Evolutionary conservation across 2,888 invertebrate species (phyloP).

Genomic region (Nephrocerus scutellatus): DNA sequence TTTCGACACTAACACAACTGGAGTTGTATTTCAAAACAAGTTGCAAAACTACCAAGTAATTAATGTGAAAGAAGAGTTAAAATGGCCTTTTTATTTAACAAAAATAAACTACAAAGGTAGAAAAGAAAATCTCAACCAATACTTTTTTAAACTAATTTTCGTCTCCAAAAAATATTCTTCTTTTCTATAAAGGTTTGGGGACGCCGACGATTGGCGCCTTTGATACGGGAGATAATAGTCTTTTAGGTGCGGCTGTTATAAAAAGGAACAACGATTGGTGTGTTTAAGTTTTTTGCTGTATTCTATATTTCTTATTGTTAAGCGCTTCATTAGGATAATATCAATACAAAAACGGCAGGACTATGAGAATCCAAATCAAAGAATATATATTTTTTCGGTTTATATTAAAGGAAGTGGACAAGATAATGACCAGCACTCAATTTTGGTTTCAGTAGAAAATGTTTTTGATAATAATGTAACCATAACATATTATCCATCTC

Average conservation of each 20-base stretch:
- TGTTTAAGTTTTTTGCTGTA: too few species aligned
- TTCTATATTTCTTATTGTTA: too few species aligned
- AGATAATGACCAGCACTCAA: constrained; percentile 25
- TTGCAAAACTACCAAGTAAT: constrained; percentile 21
- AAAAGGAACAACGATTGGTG: constrained; percentile 22
- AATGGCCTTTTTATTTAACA: constrained; percentile 24
- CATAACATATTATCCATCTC: constrained; percentile 49
- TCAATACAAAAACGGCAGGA: constrained; percentile 49
- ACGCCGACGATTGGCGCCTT: constrained; percentile 25
- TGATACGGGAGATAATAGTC: constrained; percentile 24
- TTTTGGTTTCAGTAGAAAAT: constrained; percentile 38
- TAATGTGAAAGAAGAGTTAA: constrained; percentile 27
- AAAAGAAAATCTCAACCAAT: not conserved
- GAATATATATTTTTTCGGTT: constrained; percentile 46
- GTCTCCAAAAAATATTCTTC: constrained; percentile 1
- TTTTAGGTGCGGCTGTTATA: constrained; percentile 22
- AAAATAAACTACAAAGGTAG: constrained; percentile 26
- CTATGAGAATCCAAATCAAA: constrained; percentile 50
- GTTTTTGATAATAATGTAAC: constrained; percentile 53
- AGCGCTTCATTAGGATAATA: constrained; percentile 35
- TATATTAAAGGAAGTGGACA: constrained; percentile 27
- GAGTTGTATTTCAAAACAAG: constrained; percentile 19
- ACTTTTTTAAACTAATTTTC: not conserved
- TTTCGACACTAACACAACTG: constrained; percentile 16
- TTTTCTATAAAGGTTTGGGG: constrained; percentile 16